Evolutionary conservation across 1,140 invertebrate species (phyloP), one percentile per base, ranked within the genome.

Genomic region (Diabrotica undecimpunctata): DNA sequence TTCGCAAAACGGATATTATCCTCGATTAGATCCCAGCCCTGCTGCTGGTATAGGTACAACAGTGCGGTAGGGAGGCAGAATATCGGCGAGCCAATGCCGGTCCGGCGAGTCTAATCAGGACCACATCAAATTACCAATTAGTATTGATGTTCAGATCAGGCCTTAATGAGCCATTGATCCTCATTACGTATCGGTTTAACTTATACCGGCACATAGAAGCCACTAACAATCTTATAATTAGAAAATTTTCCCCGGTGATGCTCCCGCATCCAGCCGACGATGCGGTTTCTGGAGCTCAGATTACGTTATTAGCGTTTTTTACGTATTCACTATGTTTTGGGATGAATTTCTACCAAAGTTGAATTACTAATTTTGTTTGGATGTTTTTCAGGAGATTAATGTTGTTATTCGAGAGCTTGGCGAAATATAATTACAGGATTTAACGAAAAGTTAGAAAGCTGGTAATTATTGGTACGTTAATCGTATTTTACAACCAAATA

Each of bases 111-210:
- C 70, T 75, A 76, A 76, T 74, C 66, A 71, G 67, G 58, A 55
- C 68, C 63, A 74, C 70, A 75, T 75, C 70, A 71, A 75, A 74
- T 76, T 75, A 76, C 72, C 74, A 76, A 75, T 76, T 76, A 75
- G 73, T 72, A 75, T 72, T 73, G 69, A 70, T 72, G 72, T 74
- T 71, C 69, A 69, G 70, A 74, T 74, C 70, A 69, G 52, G 61
- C 63, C 65, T 63, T 74, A 75, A 75, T 75, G 74, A 75, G 74
- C 74, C 68, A 75, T 75, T 74, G 74, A 75, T 73, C 74, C 74
- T 71, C 69, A 71, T 72, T 70, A 72, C 50, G 66, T 56, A 66
- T 62, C 38, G 53, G 51, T 62, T 60, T 14, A 60, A 46, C n/a
- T 50, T 38, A 12, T 14, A 46, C 58, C 58, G 46, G 12, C 39